A percentile compares a stretch with the other conserved stretches of the same genome.
Conservation (phyloP, 2,888 invertebrate genomes). For the Thymelicus lineola region DNA sequence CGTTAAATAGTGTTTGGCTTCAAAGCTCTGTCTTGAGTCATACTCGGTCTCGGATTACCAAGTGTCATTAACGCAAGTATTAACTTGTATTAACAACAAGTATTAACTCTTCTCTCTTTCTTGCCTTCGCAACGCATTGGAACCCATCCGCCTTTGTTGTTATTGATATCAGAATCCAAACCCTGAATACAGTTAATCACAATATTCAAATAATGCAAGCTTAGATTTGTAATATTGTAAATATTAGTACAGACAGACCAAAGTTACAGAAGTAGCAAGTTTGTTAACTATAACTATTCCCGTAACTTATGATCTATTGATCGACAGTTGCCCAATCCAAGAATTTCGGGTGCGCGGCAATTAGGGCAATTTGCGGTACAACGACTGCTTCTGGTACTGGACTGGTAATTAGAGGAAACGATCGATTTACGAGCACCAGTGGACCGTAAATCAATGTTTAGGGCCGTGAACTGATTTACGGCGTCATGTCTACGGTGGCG, state of each 20-base stretch:
- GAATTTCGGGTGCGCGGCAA: constrained; percentile 42
- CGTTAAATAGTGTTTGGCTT: no score
- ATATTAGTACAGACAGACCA: background rate
- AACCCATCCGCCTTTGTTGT: no score
- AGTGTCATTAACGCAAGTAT: no score
- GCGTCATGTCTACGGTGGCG: constrained; percentile 32
- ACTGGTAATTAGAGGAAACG: constrained; percentile 50
- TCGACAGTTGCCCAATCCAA: constrained; percentile 20
- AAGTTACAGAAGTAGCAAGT: background rate
- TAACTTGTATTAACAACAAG: no score
- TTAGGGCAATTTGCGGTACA: constrained; percentile 57
- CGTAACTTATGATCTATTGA: constrained; percentile 7
- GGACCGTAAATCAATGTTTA: constrained; percentile 64
- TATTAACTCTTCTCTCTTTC: no score
- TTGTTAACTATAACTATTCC: background rate
- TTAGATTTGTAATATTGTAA: no score
- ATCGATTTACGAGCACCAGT: constrained; percentile 64
- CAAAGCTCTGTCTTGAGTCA: no score
- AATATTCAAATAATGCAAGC: no score
- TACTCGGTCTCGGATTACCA: no score
- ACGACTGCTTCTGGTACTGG: constrained; percentile 44
- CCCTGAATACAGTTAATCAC: no score
- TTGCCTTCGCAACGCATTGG: no score
- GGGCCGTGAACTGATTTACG: constrained; percentile 53
- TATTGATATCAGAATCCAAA: no score